Conservation (phyloP, 2,113 vertebrate genomes). For the Eulacestoma nigropectus region DNA sequence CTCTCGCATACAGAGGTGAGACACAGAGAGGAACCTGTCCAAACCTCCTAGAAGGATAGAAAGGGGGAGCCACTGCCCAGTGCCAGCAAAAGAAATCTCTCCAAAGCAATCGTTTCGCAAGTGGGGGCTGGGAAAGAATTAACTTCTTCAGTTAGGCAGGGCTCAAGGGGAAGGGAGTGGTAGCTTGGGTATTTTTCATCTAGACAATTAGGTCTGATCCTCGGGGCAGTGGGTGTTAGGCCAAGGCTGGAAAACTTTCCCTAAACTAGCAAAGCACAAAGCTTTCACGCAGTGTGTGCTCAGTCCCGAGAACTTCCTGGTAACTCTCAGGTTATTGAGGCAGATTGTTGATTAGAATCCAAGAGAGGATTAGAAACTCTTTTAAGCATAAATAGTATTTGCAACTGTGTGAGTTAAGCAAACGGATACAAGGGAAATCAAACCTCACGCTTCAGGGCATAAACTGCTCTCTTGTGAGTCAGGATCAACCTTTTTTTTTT, state of each 20-base stretch:
- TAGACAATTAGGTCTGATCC: conserved; percentile 35
- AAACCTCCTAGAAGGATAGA: background rate
- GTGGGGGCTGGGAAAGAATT: background rate
- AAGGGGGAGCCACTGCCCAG: background rate
- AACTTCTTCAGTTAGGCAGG: conserved; percentile 1
- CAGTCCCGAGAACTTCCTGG: conserved; percentile 47
- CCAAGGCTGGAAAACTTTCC: conserved; percentile 36
- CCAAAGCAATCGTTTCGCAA: background rate
- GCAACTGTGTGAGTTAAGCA: conserved; percentile 58
- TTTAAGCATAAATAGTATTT: conserved; percentile 59
- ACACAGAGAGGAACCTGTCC: background rate
- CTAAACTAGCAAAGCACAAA: conserved; percentile 30
- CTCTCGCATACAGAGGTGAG: background rate
- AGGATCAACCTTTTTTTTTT: conserved; percentile 34
- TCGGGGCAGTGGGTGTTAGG: conserved; percentile 7
- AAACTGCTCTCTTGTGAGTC: conserved; percentile 64
- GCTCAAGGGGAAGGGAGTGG: conserved; percentile 30
- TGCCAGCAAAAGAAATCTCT: background rate
- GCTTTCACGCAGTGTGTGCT: background rate
- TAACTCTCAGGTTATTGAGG: conserved; percentile 51
- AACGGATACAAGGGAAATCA: conserved; percentile 64
- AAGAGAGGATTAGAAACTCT: conserved; percentile 63
- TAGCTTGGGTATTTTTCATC: conserved; percentile 32
- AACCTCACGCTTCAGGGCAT: conserved; percentile 49
- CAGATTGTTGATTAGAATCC: conserved; percentile 62